Conservation (phyloP, 2,888 invertebrate species). For the Thera britannica region DNA sequence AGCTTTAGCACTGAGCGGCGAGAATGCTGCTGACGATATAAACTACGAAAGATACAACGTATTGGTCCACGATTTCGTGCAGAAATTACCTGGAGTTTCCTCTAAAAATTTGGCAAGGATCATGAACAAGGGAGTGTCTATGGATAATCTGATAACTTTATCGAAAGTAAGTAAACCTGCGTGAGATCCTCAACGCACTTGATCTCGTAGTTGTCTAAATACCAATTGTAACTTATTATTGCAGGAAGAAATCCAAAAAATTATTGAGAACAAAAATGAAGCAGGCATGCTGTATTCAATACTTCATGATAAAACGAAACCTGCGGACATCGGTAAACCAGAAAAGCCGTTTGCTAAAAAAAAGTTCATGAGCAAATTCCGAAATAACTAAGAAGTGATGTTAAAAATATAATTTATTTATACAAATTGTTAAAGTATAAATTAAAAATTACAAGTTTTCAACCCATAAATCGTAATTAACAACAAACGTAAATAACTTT, state of each 20-base stretch:
- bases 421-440: constrained; percentile 9
- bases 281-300: constrained; percentile 88
- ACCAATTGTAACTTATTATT: background rate
- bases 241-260: constrained; percentile 87
- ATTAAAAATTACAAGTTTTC: constrained; percentile 1
- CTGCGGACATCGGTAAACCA: constrained; percentile 73
- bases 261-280: constrained; percentile 90
- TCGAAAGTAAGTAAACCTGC: constrained; percentile 75
- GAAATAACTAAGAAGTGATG: constrained; percentile 61
- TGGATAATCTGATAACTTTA: constrained; percentile 86
- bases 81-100: constrained; percentile 94
- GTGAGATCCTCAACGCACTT: background rate
- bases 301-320: constrained; percentile 87
- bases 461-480: background rate
- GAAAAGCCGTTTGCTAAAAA: constrained; percentile 68
- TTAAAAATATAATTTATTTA: constrained; percentile 22
- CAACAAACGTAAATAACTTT: background rate
- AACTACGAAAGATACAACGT: constrained; percentile 88
- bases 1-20: constrained; percentile 89
- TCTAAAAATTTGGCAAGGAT: constrained; percentile 92
- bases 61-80: constrained; percentile 91
- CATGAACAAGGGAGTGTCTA: constrained; percentile 89
- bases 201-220: background rate
- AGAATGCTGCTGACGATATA: constrained; percentile 86
- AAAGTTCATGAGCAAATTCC: constrained; percentile 64